A percentile compares a stretch with the other conserved stretches of the same genome.
These are phyloP conservation scores for Ellobius talpinus DNA, from an alignment of 2,113 vertebrate genomes.

Conservation along the genomic window DNA sequence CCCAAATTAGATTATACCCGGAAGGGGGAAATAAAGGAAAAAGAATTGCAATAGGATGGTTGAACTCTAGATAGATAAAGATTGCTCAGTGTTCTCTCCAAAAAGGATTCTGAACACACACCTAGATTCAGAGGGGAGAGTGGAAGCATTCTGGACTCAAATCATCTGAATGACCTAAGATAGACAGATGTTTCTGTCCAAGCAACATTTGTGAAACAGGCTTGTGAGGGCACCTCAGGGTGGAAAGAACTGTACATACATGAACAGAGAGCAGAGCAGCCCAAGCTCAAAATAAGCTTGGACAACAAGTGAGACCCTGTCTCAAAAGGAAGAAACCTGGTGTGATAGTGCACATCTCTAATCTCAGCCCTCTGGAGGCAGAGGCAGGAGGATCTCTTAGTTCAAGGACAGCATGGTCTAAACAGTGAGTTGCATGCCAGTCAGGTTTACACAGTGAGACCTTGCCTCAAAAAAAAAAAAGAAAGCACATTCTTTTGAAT, in stretches of 20 bases:
- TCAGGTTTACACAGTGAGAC: neutral
- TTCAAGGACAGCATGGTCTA: neutral
- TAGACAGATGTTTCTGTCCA: neutral
- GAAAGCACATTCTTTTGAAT: neutral
- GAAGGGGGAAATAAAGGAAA: slow-evolving; percentile 22
- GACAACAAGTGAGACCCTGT: neutral
- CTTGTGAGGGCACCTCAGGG: neutral
- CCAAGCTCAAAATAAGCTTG: too few species aligned
- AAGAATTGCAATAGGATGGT: neutral
- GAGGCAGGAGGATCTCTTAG: neutral
- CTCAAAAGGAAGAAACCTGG: neutral
- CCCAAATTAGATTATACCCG: slow-evolving; percentile 53
- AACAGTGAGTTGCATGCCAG: neutral
- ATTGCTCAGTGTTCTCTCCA: neutral
- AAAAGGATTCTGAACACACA: slow-evolving; percentile 14
- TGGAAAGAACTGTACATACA: neutral
- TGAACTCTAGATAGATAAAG: slow-evolving; percentile 11
- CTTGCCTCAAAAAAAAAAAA: neutral
- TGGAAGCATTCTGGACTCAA: neutral
- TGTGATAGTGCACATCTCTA: neutral
- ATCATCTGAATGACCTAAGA: neutral
- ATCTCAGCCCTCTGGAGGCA: neutral
- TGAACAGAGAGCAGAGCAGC: neutral
- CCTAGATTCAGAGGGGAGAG: slow-evolving; percentile 1
- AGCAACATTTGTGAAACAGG: neutral